Percentiles rank a stretch among this genome's conserved stretches.
Evolutionary conservation across 2,888 invertebrate species (phyloP).

Genomic region (Nysson spinosus): DNA sequence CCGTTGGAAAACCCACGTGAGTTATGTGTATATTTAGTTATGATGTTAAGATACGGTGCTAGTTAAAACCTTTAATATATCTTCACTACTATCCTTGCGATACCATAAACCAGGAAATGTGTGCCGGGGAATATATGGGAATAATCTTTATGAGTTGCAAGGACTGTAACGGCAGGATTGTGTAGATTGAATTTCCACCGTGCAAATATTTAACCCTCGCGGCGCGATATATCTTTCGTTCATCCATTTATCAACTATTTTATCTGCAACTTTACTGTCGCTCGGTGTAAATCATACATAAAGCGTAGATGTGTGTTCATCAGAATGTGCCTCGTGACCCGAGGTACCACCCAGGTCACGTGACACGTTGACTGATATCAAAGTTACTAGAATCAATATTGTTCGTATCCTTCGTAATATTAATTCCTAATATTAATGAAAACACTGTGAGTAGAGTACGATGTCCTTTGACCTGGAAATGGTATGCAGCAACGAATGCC

Average conservation of each 20-base stretch:
- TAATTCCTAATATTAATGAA: no score
- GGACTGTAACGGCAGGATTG: background rate
- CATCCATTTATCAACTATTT: conserved; percentile 34
- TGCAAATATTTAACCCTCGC: conserved; percentile 20
- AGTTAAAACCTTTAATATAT: no score
- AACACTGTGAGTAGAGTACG: no score
- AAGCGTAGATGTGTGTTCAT: conserved; percentile 9
- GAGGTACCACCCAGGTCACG: conserved; percentile 34
- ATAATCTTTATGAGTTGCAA: no score
- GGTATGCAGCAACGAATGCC: no score
- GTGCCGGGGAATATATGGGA: no score
- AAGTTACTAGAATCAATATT: no score
- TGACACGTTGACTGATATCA: conserved; percentile 19
- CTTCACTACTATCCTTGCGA: no score
- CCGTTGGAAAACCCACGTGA: background rate
- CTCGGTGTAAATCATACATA: conserved; percentile 23
- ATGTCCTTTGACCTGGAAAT: no score
- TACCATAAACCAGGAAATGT: no score
- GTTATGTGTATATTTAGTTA: conserved; percentile 21
- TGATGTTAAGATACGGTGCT: no score
- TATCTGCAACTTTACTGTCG: conserved; percentile 32
- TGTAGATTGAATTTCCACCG: conserved; percentile 21
- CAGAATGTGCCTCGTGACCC: conserved; percentile 13
- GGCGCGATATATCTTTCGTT: background rate
- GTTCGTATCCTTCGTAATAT: no score